Conservation (phyloP, 1,140 invertebrate species). For the Hydropsyche tenuis region DNA sequence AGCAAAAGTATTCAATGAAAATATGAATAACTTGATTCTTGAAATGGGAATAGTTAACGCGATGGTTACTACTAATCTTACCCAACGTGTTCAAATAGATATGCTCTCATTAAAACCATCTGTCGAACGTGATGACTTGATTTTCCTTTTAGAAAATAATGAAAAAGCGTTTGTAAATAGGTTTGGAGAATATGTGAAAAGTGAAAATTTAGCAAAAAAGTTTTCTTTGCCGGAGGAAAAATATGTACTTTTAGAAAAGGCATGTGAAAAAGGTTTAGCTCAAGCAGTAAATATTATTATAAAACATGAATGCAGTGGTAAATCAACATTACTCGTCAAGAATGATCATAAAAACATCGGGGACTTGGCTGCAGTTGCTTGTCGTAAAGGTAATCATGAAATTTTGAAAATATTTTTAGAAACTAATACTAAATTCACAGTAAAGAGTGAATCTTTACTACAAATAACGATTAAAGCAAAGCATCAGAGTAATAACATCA, state of each 20-base stretch:
- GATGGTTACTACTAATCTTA: too few species aligned
- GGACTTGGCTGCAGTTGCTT: slow-evolving; percentile 66
- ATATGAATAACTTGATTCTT: too few species aligned
- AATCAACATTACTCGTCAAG: slow-evolving; percentile 41
- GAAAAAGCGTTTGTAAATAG: slow-evolving; percentile 59
- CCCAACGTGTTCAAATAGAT: too few species aligned
- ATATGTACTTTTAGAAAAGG: slow-evolving; percentile 58
- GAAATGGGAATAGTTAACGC: too few species aligned
- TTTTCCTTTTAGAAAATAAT: slow-evolving; percentile 60
- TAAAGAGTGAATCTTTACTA: slow-evolving; percentile 60
- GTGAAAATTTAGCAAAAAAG: too few species aligned
- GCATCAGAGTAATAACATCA: slow-evolving; percentile 55
- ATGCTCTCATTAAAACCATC: slow-evolving; percentile 63
- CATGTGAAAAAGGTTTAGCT: slow-evolving; percentile 66
- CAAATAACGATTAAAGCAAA: slow-evolving; percentile 65
- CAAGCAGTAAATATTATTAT: slow-evolving; percentile 65
- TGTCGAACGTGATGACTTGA: slow-evolving; percentile 54
- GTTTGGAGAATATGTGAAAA: slow-evolving; percentile 59
- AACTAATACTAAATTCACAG: slow-evolving; percentile 59
- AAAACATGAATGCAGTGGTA: slow-evolving; percentile 63
- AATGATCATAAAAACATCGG: slow-evolving; percentile 54
- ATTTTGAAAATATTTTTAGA: slow-evolving; percentile 68
- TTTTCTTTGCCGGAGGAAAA: slow-evolving; percentile 55
- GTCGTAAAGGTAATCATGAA: slow-evolving; percentile 66
- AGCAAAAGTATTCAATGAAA: slow-evolving; percentile 67